Base-by-base conservation (phyloP, 2,113 vertebrate genomes). In the Alethe diademata region DNA sequence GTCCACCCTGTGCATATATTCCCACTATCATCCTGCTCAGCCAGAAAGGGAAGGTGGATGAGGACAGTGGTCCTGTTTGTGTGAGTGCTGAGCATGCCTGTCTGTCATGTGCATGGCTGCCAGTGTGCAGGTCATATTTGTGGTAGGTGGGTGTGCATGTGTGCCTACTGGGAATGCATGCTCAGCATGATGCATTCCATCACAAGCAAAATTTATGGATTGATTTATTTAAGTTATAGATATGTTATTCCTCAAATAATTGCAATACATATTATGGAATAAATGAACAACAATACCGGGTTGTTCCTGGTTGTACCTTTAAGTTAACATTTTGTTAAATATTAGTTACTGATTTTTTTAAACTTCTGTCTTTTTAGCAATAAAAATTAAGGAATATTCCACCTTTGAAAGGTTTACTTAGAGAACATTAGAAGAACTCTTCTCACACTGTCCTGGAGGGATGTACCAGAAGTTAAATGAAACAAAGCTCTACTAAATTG, bases 51-150 rank as follows among this genome's bases (percentile, higher is more conserved):
- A 18, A 88, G 12, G 14, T 76, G 67, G 33, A 45, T 45, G 40
- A 72, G 48, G 33, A 19, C 14, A 1, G 3, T 14, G 19, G 43
- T 67, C n/a, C 43, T 45, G 24, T 36, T 67, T 29, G 25, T 50
- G 23, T 33, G 40, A 65, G 45, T 25, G 12, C 33, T 83, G 33
- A 72, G 9, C 5, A 1, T 19, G 31, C 33, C 48, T 54, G 28
- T 16, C 45, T 62, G n/a, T 16, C 36, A 11, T 8, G 65, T 11
- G n/a, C 64, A 6, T 31, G 57, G 29, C 31, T 53, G 36, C 12
- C 33, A 47, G 11, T 7, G 14, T 17, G 42, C 25, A 33, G 0
- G 0, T 5, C 33, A 45, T 19, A 13, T 54, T 36, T 51, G 26
- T 67, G 53, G 43, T 64, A 45, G 4, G 19, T 33, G 18, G 43